Percentiles rank a stretch among this genome's conserved stretches.
These are phyloP conservation scores for Lasioglossum albipes DNA, from an alignment of 1,140 invertebrate species.

Conservation along the genomic window DNA sequence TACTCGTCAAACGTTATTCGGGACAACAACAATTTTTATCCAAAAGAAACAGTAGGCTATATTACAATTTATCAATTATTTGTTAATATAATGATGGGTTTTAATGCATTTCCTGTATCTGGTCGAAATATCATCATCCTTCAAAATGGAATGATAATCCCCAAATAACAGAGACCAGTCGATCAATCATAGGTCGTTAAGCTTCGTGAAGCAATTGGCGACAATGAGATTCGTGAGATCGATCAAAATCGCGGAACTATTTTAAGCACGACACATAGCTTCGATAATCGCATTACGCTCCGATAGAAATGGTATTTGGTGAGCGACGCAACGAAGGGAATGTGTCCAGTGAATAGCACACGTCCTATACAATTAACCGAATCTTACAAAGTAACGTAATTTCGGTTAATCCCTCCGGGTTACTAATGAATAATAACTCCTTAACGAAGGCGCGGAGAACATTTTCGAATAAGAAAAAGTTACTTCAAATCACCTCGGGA, in stretches of 20 bases:
- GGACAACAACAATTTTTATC: too few species aligned
- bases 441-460: too few species aligned
- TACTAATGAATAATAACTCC: background rate
- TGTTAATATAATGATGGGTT: too few species aligned
- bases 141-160: background rate
- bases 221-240: constrained; percentile 34
- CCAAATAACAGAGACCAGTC: constrained; percentile 12
- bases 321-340: background rate
- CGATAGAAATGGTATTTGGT: constrained; percentile 17
- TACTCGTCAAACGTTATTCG: too few species aligned
- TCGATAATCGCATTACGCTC: constrained; percentile 4
- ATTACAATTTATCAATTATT: too few species aligned
- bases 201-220: constrained; percentile 2
- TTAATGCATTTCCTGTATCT: too few species aligned
- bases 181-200: constrained; percentile 34
- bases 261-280: constrained; percentile 14
- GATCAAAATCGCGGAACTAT: constrained; percentile 31
- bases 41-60: too few species aligned
- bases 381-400: background rate
- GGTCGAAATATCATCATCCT: background rate
- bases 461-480: too few species aligned
- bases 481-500: too few species aligned
- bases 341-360: background rate
- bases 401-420: background rate
- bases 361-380: background rate